phyloP scores from a whole-genome alignment of 2,888 invertebrate species.

The Lomographa bimaculata region DNA sequence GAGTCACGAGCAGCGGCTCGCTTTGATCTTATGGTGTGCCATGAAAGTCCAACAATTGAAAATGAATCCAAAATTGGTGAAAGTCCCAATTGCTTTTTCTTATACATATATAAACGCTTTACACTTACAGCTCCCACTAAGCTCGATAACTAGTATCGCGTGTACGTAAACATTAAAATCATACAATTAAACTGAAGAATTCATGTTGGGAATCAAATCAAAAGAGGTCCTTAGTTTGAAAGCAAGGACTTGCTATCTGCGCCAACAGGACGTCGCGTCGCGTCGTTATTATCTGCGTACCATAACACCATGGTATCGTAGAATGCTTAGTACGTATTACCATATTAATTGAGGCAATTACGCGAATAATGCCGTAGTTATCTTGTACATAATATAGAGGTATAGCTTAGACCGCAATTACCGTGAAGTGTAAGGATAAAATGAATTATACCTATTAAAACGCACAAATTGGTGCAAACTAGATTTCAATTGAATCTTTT shows the following conservation, averaged over 20 bases:
- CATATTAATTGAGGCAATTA: constrained; percentile 45
- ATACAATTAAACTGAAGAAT: no score
- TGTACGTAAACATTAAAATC: no score
- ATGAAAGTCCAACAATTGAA: constrained; percentile 12
- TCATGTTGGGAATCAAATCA: no score
- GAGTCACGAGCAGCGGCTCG: constrained; percentile 20
- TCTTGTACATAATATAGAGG: no score
- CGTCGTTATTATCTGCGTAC: constrained; percentile 17
- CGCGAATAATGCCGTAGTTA: constrained; percentile 36
- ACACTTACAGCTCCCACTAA: no score
- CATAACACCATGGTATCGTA: constrained; percentile 12
- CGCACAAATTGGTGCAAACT: constrained; percentile 44
- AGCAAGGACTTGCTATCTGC: no score
- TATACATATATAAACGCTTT: no score
- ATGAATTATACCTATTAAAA: constrained; percentile 36
- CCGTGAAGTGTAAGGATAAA: constrained; percentile 48
- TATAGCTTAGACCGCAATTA: no score
- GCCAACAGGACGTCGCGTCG: no score
- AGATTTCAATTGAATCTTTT: constrained; percentile 37
- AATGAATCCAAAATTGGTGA: constrained; percentile 24
- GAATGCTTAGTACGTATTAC: constrained; percentile 38
- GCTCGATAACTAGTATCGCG: no score
- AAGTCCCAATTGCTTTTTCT: no score
- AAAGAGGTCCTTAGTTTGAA: no score
- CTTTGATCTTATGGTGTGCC: constrained; percentile 19